Percentiles rank a stretch among this genome's conserved stretches.
phyloP scores from a whole-genome alignment of 1,140 invertebrate genomes.

The Camponotus vicinus region DNA sequence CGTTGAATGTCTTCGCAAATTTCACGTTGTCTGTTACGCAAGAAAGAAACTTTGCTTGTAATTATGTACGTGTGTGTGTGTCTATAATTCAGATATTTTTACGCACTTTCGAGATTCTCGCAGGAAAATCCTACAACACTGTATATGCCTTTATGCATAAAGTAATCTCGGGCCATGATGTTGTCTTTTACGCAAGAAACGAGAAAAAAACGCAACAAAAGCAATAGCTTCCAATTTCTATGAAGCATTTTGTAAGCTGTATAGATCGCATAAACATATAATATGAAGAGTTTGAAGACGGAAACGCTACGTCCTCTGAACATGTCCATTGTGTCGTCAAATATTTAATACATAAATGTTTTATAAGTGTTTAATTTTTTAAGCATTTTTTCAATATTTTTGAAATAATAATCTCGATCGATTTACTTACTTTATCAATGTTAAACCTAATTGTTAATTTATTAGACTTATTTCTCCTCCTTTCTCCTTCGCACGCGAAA shows the following conservation, averaged over 20 bases:
- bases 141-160: constrained; percentile 58
- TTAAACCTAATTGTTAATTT: constrained; percentile 1
- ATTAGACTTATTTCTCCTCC: not conserved
- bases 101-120: constrained; percentile 52
- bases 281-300: constrained; percentile 9
- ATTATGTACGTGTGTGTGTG: not conserved
- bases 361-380: constrained; percentile 23
- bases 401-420: constrained; percentile 33
- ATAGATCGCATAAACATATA: not conserved
- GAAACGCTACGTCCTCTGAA: not conserved
- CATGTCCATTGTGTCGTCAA: not conserved
- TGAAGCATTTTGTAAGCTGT: constrained; percentile 22
- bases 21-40: constrained; percentile 58
- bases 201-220: constrained; percentile 11
- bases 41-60: not conserved
- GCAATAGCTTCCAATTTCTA: constrained; percentile 26
- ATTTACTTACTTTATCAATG: constrained; percentile 4
- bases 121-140: constrained; percentile 68
- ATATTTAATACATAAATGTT: constrained; percentile 16
- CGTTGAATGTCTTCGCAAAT: constrained; percentile 61
- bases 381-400: constrained; percentile 25
- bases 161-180: constrained; percentile 70
- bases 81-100: constrained; percentile 1
- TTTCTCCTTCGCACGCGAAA: not conserved
- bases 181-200: constrained; percentile 47